phyloP scores from a whole-genome alignment of 2,113 vertebrate genomes.

The Gnathochromis pfefferi region DNA sequence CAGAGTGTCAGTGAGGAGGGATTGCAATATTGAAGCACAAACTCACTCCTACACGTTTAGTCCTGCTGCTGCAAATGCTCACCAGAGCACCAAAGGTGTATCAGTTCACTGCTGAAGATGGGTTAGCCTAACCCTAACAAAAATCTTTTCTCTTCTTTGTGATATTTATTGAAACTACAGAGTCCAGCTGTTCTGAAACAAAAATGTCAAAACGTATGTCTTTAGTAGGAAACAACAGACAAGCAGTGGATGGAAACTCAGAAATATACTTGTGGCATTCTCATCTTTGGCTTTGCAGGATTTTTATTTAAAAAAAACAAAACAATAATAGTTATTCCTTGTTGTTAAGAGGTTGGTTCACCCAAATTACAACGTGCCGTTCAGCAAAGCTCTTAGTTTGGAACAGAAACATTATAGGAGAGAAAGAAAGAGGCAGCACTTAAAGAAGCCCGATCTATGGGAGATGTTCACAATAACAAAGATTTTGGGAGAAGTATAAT shows the following conservation, averaged over 20 bases:
- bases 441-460: not conserved
- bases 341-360: not conserved
- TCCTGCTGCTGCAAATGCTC: not conserved
- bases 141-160: not conserved
- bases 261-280: too few relatives aligned
- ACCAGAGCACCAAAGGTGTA: not conserved
- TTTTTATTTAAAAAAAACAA: not conserved
- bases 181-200: not conserved
- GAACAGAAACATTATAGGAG: not conserved
- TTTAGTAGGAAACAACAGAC: not conserved
- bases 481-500: not conserved
- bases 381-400: not conserved
- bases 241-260: not conserved
- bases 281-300: not conserved
- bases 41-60: not conserved
- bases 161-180: not conserved
- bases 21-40: not conserved
- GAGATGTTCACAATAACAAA: not conserved
- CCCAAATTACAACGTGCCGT: not conserved
- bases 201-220: not conserved
- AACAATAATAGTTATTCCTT: not conserved
- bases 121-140: not conserved
- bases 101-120: not conserved
- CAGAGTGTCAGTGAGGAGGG: not conserved
- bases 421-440: not conserved